A percentile compares a stretch with the other conserved stretches of the same genome.
These are phyloP conservation scores for Cephus sareptanus DNA, from an alignment of 2,888 invertebrate genomes.

Conservation along the genomic window DNA sequence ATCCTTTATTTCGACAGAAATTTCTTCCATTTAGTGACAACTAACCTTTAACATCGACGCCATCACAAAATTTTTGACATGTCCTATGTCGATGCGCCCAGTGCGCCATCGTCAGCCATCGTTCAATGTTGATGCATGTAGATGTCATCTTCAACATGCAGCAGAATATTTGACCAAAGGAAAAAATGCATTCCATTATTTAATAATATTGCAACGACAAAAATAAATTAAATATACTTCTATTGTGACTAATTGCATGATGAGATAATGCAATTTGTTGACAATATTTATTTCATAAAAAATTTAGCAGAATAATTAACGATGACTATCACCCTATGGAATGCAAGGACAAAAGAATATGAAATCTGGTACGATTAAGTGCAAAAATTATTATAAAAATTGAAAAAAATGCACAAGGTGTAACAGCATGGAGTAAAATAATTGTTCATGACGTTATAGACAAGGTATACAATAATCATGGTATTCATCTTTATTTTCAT, in stretches of 20 bases:
- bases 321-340: background rate
- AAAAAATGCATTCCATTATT: background rate
- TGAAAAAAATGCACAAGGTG: background rate
- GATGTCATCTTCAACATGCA: background rate
- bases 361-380: background rate
- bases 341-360: background rate
- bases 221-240: background rate
- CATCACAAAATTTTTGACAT: slow-evolving; percentile 61
- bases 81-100: slow-evolving; percentile 31
- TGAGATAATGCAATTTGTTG: background rate
- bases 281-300: background rate
- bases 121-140: background rate
- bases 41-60: slow-evolving; percentile 64
- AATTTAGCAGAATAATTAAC: background rate
- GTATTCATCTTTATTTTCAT: background rate
- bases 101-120: background rate
- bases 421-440: background rate
- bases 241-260: background rate
- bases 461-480: background rate
- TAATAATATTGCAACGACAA: background rate
- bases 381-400: background rate
- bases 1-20: slow-evolving; percentile 15
- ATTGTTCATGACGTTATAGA: background rate
- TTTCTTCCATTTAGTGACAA: slow-evolving; percentile 43
- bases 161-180: background rate